Conservation (phyloP, 2,113 vertebrate genomes). For the Arothron firmamentum region DNA sequence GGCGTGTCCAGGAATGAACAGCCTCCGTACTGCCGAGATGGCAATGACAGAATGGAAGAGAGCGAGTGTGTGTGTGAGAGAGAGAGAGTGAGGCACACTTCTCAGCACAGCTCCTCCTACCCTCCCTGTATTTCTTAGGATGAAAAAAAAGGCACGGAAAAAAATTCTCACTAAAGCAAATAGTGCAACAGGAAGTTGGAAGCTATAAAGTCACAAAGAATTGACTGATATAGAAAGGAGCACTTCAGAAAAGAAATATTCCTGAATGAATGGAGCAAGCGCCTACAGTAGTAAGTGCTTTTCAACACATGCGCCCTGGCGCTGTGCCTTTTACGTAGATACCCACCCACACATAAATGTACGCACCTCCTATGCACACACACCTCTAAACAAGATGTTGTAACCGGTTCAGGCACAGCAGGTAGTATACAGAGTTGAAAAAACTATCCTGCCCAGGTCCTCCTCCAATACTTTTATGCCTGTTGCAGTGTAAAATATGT, state of each 20-base stretch:
- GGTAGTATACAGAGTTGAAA: constrained; percentile 40
- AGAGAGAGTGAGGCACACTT: constrained; percentile 60
- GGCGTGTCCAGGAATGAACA: constrained; percentile 72
- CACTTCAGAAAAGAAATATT: constrained; percentile 2
- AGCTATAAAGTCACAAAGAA: constrained; percentile 24
- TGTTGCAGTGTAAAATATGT: no score
- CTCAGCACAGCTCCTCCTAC: constrained; percentile 72
- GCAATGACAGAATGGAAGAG: constrained; percentile 79
- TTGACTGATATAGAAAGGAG: not conserved
- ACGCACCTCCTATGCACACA: constrained; percentile 59
- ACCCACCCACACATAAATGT: constrained; percentile 44
- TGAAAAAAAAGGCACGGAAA: constrained; percentile 66
- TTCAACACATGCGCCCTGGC: constrained; percentile 54
- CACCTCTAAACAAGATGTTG: constrained; percentile 7
- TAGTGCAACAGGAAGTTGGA: constrained; percentile 30
- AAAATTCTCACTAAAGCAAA: constrained; percentile 55
- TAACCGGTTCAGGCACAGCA: not conserved
- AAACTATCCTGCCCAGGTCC: constrained; percentile 34
- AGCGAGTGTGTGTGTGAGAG: constrained; percentile 59
- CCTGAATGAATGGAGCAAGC: constrained; percentile 24
- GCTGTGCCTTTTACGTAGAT: constrained; percentile 46
- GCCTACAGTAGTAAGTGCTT: constrained; percentile 32
- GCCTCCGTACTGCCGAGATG: constrained; percentile 66
- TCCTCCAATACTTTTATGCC: not conserved
- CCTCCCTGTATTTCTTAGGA: constrained; percentile 57